These are phyloP conservation scores for Rostratula benghalensis DNA, from an alignment of 2,113 vertebrate genomes.

Conservation along the genomic window DNA sequence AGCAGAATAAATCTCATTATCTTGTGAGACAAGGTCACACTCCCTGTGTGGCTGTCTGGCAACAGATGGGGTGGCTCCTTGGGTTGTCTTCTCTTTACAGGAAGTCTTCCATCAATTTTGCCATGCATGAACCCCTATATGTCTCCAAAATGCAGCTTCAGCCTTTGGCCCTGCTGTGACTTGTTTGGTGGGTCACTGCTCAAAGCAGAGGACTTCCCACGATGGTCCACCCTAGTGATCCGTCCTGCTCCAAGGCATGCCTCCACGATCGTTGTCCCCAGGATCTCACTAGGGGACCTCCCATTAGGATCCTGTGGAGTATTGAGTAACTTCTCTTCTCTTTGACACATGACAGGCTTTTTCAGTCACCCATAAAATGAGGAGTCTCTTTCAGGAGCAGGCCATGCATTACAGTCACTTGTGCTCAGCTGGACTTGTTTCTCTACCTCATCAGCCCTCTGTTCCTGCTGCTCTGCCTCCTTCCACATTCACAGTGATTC, in stretches of 20 bases:
- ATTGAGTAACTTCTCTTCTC: not conserved
- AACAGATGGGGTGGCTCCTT: not conserved
- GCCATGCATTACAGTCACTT: not conserved
- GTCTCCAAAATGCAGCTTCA: slow-evolving; percentile 16
- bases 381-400: not conserved
- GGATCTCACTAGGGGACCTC: not conserved
- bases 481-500: not conserved
- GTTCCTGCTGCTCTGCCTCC: not conserved
- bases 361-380: not conserved
- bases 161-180: not conserved
- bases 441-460: not conserved
- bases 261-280: not conserved
- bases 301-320: not conserved
- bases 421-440: not conserved
- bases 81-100: slow-evolving; percentile 22
- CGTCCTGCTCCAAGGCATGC: not conserved
- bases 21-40: not conserved
- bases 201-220: not conserved
- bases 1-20: slow-evolving; percentile 44
- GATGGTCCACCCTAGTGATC: not conserved
- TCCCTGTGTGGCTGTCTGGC: slow-evolving; percentile 3
- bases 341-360: not conserved
- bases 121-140: not conserved
- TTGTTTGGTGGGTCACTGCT: not conserved
- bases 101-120: slow-evolving; percentile 59